Evolutionary conservation across 1,140 invertebrate genomes (phyloP).

Genomic region (Homarus americanus): DNA sequence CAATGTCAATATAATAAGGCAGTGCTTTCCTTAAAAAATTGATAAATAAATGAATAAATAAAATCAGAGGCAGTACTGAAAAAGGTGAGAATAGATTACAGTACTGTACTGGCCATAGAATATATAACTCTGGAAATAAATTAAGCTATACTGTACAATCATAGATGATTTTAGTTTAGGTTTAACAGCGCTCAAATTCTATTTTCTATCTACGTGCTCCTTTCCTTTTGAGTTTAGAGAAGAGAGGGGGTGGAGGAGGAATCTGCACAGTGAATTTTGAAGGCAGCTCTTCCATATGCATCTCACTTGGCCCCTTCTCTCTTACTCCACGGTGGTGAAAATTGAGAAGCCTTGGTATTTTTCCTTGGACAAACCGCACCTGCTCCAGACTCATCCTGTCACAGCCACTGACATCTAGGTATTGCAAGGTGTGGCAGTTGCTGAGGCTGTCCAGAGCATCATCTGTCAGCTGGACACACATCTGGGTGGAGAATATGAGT

Average conservation of each 20-base stretch:
- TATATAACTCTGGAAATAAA: too few species aligned
- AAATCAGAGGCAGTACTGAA: too few species aligned
- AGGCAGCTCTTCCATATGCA: not conserved
- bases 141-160: too few species aligned
- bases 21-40: too few species aligned
- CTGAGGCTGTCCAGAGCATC: constrained; percentile 82
- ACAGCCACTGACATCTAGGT: constrained; percentile 82
- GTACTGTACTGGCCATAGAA: too few species aligned
- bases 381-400: constrained; percentile 79
- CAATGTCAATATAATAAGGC: too few species aligned
- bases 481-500: constrained; percentile 80
- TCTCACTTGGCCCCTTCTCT: not conserved
- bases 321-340: constrained; percentile 57
- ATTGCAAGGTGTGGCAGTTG: constrained; percentile 81
- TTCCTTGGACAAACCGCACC: constrained; percentile 40
- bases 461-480: constrained; percentile 84
- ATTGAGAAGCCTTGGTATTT: constrained; percentile 51
- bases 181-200: not conserved
- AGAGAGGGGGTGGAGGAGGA: constrained; percentile 54
- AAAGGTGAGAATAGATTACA: too few species aligned
- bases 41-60: too few species aligned
- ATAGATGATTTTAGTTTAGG: too few species aligned
- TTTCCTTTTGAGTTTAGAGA: constrained; percentile 55
- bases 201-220: constrained; percentile 15
- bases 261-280: not conserved